Conservation (phyloP, 2,797 vertebrate genomes). For the Alosa sapidissima region DNA sequence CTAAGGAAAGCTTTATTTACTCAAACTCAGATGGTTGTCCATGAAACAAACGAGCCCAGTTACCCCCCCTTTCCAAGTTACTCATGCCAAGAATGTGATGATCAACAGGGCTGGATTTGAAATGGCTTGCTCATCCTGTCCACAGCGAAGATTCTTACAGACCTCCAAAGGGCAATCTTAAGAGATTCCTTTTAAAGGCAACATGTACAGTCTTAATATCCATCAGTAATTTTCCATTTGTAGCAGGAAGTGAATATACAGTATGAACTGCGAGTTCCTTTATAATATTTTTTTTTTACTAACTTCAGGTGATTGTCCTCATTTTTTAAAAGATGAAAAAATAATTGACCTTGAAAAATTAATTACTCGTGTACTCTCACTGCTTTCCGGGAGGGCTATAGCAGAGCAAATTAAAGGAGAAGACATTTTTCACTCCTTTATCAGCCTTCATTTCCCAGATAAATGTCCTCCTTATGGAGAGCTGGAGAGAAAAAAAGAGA, state of each 20-base stretch:
- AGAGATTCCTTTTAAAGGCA: not conserved
- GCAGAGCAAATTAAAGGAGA: slow-evolving; percentile 69
- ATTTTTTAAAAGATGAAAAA: slow-evolving; percentile 65
- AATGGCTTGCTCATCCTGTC: not conserved
- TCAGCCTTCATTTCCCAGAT: slow-evolving; percentile 67
- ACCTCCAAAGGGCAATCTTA: not conserved
- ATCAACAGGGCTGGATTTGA: not conserved
- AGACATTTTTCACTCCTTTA: slow-evolving; percentile 64
- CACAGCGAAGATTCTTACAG: not conserved
- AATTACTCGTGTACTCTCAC: slow-evolving; percentile 74
- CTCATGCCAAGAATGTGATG: not conserved
- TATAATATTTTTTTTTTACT: slow-evolving; percentile 41
- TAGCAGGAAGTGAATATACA: not conserved
- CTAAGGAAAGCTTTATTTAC: not conserved
- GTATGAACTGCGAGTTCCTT: not conserved
- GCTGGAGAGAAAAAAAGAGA: slow-evolving; percentile 38
- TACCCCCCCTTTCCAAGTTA: not conserved
- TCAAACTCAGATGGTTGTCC: not conserved
- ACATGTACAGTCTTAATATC: not conserved
- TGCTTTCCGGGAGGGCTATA: slow-evolving; percentile 63
- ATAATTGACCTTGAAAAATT: slow-evolving; percentile 81
- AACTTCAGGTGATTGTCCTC: slow-evolving; percentile 64
- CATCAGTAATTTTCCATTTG: not conserved
- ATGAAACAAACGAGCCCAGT: not conserved
- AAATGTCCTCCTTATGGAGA: slow-evolving; percentile 54